phyloP scores from a whole-genome alignment of 37 sponge, comb jelly and placozoan genomes.

The Eunapius fragilis region DNA sequence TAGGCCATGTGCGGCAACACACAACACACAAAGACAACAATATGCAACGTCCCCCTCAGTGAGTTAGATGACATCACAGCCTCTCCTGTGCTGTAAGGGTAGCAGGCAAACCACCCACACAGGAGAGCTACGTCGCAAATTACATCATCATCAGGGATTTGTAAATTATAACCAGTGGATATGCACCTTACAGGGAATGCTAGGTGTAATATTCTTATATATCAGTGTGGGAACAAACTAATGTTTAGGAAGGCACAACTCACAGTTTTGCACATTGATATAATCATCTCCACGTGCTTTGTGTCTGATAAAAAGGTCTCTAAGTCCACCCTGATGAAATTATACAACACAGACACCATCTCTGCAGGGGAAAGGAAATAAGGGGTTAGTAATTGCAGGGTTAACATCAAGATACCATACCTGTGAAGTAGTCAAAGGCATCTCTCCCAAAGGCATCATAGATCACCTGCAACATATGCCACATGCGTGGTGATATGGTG shows the following conservation, averaged over 20 bases:
- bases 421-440: conserved; percentile 88
- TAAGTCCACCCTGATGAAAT: conserved; percentile 84
- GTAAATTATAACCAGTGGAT: neutral
- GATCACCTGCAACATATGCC: conserved; percentile 78
- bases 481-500: conserved; percentile 76
- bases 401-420: conserved; percentile 19
- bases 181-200: too few relatives aligned
- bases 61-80: conserved; percentile 1
- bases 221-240: too few relatives aligned
- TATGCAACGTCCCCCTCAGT: neutral
- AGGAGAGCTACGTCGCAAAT: neutral
- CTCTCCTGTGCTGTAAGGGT: neutral
- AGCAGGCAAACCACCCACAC: neutral
- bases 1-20: neutral
- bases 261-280: conserved; percentile 76
- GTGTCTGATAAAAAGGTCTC: conserved; percentile 81
- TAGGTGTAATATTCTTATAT: too few relatives aligned
- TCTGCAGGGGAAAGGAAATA: conserved; percentile 65
- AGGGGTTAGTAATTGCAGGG: too few relatives aligned
- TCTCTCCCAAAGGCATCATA: conserved; percentile 84
- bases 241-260: too few relatives aligned
- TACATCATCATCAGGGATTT: neutral
- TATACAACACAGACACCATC: conserved; percentile 83
- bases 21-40: neutral
- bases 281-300: conserved; percentile 69